phyloP scores from a whole-genome alignment of 2,797 vertebrate genomes.

The Moxostoma hubbsi region DNA sequence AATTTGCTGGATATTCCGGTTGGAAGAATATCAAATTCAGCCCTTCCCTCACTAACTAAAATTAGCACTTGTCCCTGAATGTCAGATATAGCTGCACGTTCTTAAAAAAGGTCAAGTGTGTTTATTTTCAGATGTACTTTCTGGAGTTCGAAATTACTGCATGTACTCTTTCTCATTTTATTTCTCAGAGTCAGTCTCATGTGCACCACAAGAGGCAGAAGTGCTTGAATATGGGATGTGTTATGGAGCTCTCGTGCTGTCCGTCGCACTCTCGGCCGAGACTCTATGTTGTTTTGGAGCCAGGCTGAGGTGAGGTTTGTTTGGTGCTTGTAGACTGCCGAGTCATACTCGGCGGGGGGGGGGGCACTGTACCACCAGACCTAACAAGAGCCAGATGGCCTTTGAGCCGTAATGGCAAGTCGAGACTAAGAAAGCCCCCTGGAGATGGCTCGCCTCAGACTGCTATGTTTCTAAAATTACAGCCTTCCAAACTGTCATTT shows the following conservation, averaged over 20 bases:
- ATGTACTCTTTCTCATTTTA: not conserved
- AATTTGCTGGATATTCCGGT: not conserved
- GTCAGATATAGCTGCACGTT: slow-evolving; percentile 6
- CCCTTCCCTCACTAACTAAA: not conserved
- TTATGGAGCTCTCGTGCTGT: slow-evolving; percentile 19
- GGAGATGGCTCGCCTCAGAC: slow-evolving; percentile 67
- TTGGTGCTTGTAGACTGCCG: slow-evolving; percentile 50
- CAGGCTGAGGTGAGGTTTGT: slow-evolving; percentile 47
- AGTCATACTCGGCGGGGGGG: slow-evolving; percentile 41
- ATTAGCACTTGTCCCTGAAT: not conserved
- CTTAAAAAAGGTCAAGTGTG: slow-evolving; percentile 5
- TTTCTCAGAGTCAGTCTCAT: not conserved
- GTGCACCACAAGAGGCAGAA: slow-evolving; percentile 11
- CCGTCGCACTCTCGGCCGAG: slow-evolving; percentile 41
- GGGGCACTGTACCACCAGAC: slow-evolving; percentile 61
- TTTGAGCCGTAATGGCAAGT: slow-evolving; percentile 43
- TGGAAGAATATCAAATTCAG: not conserved
- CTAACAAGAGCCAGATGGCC: slow-evolving; percentile 77
- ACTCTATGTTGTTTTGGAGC: slow-evolving; percentile 38
- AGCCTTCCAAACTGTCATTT: slow-evolving; percentile 83
- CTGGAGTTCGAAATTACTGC: slow-evolving; percentile 7
- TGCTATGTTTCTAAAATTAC: slow-evolving; percentile 82
- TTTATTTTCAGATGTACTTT: slow-evolving; percentile 24
- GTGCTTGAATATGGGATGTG: slow-evolving; percentile 20
- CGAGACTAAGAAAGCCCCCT: slow-evolving; percentile 65